Evolutionary conservation across 1,140 invertebrate genomes (phyloP).

Genomic region (Nasonia giraulti): DNA sequence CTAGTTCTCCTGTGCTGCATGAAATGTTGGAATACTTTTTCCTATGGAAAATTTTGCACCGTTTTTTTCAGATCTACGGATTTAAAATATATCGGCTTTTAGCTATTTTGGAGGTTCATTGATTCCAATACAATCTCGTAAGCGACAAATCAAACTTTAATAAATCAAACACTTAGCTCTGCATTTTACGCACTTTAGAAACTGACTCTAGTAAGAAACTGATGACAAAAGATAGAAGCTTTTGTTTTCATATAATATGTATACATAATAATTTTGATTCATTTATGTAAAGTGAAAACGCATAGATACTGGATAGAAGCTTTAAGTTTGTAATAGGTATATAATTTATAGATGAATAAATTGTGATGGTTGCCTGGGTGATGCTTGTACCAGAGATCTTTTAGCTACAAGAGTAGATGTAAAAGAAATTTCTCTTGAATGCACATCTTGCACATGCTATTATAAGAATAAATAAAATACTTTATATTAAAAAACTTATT

Average conservation of each 20-base stretch:
- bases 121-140: background rate
- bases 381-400: background rate
- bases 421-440: background rate
- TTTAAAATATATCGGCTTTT: background rate
- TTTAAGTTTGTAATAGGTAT: background rate
- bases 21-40: background rate
- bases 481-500: background rate
- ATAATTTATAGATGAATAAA: background rate
- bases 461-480: slow-evolving; percentile 1
- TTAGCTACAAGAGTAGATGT: background rate
- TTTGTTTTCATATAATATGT: no score
- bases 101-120: background rate
- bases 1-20: background rate
- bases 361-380: background rate
- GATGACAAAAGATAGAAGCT: no score
- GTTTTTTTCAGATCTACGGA: background rate
- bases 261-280: no score
- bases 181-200: no score
- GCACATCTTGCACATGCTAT: background rate
- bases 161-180: background rate
- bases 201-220: no score
- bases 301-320: background rate
- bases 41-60: slow-evolving; percentile 21
- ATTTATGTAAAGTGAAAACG: no score
- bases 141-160: background rate